phyloP scores from a whole-genome alignment of 2,888 invertebrate genomes.

The Phengaris arion region DNA sequence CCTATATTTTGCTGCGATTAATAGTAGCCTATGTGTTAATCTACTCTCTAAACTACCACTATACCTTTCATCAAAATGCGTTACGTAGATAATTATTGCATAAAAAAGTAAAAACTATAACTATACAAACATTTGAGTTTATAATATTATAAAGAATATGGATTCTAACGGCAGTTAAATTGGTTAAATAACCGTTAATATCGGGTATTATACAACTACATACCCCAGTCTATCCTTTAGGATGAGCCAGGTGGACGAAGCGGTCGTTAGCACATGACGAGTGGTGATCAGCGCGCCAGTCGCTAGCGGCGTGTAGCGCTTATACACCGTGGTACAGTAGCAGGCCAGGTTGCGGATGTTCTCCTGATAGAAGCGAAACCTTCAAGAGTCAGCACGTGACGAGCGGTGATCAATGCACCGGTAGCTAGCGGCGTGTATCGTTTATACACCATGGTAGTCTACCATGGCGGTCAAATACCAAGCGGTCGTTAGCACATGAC shows the following conservation, averaged over 20 bases:
- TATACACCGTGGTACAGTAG: constrained; percentile 52
- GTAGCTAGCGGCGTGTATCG: constrained; percentile 42
- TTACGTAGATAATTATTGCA: too few relatives aligned
- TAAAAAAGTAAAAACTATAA: too few relatives aligned
- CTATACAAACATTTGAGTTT: too few relatives aligned
- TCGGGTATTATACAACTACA: too few relatives aligned
- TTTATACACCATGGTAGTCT: constrained; percentile 46
- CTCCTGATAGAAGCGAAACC: constrained; percentile 40
- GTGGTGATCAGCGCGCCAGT: constrained; percentile 52
- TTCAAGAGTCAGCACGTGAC: neutral
- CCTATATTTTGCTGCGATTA: too few relatives aligned
- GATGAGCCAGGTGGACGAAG: constrained; percentile 51
- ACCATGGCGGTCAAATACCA: constrained; percentile 35
- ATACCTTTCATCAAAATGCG: too few relatives aligned
- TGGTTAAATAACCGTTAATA: too few relatives aligned
- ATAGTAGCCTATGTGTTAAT: too few relatives aligned
- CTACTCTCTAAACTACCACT: too few relatives aligned
- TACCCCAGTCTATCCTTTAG: constrained; percentile 39
- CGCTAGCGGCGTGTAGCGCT: constrained; percentile 41
- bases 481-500: constrained; percentile 56
- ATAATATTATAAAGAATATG: too few relatives aligned
- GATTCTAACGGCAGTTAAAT: too few relatives aligned
- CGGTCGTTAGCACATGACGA: constrained; percentile 55
- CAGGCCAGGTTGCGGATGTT: constrained; percentile 43
- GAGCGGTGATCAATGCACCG: constrained; percentile 47